Conservation (phyloP, 2,797 vertebrate species). For the Capromys pilorides region DNA sequence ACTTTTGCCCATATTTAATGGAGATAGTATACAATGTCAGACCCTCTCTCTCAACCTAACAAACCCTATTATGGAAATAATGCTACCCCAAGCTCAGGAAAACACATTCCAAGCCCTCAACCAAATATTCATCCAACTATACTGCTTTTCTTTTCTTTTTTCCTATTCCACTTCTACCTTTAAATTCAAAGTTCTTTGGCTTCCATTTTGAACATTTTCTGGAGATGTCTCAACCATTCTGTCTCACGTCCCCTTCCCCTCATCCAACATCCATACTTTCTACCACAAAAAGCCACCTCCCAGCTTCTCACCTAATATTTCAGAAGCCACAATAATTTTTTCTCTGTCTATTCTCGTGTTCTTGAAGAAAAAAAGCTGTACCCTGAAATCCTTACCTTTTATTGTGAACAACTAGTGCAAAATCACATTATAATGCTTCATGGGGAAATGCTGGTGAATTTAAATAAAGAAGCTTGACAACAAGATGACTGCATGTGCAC, state of each 20-base stretch:
- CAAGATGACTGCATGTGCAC: background rate
- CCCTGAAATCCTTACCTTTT: constrained; percentile 7
- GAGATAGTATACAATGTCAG: background rate
- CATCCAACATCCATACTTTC: too few relatives aligned
- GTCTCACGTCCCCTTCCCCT: background rate
- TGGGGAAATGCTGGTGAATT: constrained; percentile 20
- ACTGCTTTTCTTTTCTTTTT: background rate
- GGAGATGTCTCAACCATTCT: background rate
- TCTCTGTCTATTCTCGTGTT: background rate
- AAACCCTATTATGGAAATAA: background rate
- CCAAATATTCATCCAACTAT: background rate
- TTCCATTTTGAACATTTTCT: background rate
- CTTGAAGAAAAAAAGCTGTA: constrained; percentile 12
- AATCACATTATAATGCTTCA: constrained; percentile 43
- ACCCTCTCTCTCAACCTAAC: background rate
- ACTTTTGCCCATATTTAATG: background rate
- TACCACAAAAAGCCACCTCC: too few relatives aligned
- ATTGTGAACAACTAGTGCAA: constrained; percentile 1
- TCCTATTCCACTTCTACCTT: background rate
- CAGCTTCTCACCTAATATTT: background rate
- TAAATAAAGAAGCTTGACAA: constrained; percentile 44
- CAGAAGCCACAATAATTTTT: background rate
- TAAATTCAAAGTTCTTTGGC: background rate
- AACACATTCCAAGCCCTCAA: background rate
- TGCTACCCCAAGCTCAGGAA: background rate